Evolutionary conservation across 2,888 invertebrate species (phyloP).

Genomic region (Halictus ligatus): DNA sequence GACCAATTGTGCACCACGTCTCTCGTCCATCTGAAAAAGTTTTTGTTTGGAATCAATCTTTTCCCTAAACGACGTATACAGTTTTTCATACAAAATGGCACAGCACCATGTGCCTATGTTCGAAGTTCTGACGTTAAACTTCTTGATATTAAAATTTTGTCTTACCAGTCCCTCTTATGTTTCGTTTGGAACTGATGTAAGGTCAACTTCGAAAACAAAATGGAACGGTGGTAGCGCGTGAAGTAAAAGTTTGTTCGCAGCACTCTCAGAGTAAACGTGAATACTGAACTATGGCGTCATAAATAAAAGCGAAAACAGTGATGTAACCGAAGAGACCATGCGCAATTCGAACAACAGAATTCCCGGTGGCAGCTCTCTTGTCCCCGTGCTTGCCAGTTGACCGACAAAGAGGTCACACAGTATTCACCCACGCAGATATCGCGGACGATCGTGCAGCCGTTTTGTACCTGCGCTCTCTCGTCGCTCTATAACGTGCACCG

Average conservation of each 20-base stretch:
- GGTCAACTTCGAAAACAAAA: neutral
- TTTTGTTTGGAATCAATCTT: neutral
- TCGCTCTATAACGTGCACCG: conserved; percentile 12
- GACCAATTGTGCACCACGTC: conserved; percentile 4
- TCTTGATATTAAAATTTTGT: neutral
- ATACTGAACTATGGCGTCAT: neutral
- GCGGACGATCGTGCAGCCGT: neutral
- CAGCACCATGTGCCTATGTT: neutral
- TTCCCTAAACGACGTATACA: neutral
- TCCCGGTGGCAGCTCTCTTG: neutral
- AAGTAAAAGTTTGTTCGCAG: neutral
- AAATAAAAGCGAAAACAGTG: conserved; percentile 2
- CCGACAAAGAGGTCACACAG: conserved; percentile 16
- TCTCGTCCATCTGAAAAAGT: neutral
- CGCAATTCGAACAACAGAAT: neutral
- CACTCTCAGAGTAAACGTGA: neutral
- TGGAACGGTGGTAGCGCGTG: neutral
- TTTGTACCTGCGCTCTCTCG: conserved; percentile 45
- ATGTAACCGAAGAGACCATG: conserved; percentile 11
- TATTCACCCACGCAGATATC: conserved; percentile 30
- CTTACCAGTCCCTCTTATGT: neutral
- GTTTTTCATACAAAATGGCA: too few relatives aligned
- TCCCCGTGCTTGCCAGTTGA: conserved; percentile 17
- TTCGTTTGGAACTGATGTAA: neutral
- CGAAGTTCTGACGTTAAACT: neutral